Evolutionary conservation across 2,888 invertebrate species (phyloP), one percentile per base, ranked within the genome.

Genomic region (Apamea epomidion): DNA sequence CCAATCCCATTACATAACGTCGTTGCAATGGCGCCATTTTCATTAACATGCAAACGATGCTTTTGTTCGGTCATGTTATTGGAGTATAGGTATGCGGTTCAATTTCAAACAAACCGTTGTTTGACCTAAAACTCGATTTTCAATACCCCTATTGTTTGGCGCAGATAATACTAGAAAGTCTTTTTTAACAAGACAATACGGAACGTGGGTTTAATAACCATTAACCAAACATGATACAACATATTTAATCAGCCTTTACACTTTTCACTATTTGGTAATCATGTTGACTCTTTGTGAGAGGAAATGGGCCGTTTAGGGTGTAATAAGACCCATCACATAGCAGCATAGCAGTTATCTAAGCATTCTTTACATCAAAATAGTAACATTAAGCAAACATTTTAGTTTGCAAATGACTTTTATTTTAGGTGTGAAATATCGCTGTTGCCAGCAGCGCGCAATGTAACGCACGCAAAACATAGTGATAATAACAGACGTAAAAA

Each of bases 1-100:
- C 29, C 67, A 74, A 78, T 37, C 68, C 58, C 76, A 68, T 82
- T 51, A 80, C 10, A 25, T 60, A 60, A 32, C 25, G 68, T 54
- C 16, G 67, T 76, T 62, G 37, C 69, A 81, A 76, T 62, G 29
- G 51, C 73, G n/a, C 48, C 65, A 76, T 69, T 79, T 77, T 69
- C 48, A 85, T 85, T 83, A 73, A 60, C 75, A 85, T 86, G 70
- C 77, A 78, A 85, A 67, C 62, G 67, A 69, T 32, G 51, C 58
- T 67, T 83, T 77, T 82, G 65, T 82, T 75, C 68, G 37, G 32
- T 67, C 58, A 60, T 62, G 74, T 64, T 75, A 80, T 65, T 37
- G 16, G n/a, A 71, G 14, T 37, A 58, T 48, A 69, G 71, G 45
- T 68, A 48, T 77, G 62, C 70, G 70, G 37, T 72, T 71, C 29